These are phyloP conservation scores for Morpho deidamia DNA, from an alignment of 2,888 invertebrate genomes.

Conservation along the genomic window DNA sequence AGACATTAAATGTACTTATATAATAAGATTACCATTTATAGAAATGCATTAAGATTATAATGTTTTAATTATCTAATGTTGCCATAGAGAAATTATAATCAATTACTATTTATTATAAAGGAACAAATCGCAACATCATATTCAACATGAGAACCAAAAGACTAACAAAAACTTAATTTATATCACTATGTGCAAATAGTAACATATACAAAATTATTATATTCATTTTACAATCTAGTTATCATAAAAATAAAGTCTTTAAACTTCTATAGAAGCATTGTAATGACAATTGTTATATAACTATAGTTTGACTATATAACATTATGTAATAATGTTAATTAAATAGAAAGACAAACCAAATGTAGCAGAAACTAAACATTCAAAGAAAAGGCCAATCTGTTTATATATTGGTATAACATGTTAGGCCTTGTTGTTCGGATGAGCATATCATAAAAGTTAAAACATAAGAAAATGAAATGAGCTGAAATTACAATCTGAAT, in stretches of 20 bases:
- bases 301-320: too few species aligned
- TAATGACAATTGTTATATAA: neutral
- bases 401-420: too few species aligned
- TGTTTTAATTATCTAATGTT: constrained; percentile 32
- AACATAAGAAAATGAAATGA: too few species aligned
- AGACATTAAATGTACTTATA: constrained; percentile 16
- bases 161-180: constrained; percentile 57
- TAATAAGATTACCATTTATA: constrained; percentile 15
- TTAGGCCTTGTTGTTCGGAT: too few species aligned
- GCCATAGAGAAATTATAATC: constrained; percentile 27
- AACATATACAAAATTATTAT: constrained; percentile 45
- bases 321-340: too few species aligned
- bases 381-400: too few species aligned
- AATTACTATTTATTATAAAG: constrained; percentile 41
- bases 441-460: too few species aligned
- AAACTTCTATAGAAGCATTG: constrained; percentile 50
- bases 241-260: constrained; percentile 56
- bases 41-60: constrained; percentile 27
- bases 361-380: too few species aligned
- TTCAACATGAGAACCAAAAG: constrained; percentile 44
- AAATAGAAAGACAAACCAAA: too few species aligned
- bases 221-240: constrained; percentile 43
- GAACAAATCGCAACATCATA: constrained; percentile 60
- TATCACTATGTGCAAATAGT: constrained; percentile 61
- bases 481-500: too few species aligned